Evolutionary conservation across 2,888 invertebrate genomes (phyloP).

Genomic region (Scaeva pyrastri): DNA sequence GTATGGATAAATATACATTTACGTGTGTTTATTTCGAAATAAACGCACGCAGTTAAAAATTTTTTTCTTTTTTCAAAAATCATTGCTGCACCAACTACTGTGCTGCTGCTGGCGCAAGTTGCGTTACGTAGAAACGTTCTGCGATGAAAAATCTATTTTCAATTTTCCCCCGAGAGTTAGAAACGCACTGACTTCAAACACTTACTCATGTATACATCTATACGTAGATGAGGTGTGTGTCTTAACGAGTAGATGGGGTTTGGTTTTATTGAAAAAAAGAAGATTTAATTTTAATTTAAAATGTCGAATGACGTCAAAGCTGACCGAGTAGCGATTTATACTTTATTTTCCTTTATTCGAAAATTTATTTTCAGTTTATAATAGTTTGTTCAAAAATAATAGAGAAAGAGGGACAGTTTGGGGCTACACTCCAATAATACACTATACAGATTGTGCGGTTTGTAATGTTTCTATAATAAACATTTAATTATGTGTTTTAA

Average conservation of each 20-base stretch:
- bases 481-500: background rate
- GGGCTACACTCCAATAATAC: too few relatives aligned
- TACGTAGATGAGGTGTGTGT: background rate
- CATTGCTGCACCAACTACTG: slow-evolving; percentile 44
- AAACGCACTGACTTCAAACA: background rate
- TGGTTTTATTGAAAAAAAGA: slow-evolving; percentile 9
- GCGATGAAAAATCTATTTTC: slow-evolving; percentile 55
- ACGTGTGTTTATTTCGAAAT: slow-evolving; percentile 33
- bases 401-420: slow-evolving; percentile 14
- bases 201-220: background rate
- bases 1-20: background rate
- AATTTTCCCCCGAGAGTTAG: slow-evolving; percentile 5
- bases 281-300: slow-evolving; percentile 27
- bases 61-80: background rate
- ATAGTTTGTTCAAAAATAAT: slow-evolving; percentile 13
- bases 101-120: slow-evolving; percentile 18
- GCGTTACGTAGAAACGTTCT: slow-evolving; percentile 46
- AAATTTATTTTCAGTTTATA: slow-evolving; percentile 44
- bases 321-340: slow-evolving; percentile 64
- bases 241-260: background rate
- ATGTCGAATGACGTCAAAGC: slow-evolving; percentile 67
- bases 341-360: slow-evolving; percentile 43
- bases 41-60: slow-evolving; percentile 56
- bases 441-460: background rate
- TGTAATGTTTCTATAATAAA: slow-evolving; percentile 9